phyloP scores from a whole-genome alignment of 2,113 vertebrate genomes.

The Aphelocoma coerulescens region DNA sequence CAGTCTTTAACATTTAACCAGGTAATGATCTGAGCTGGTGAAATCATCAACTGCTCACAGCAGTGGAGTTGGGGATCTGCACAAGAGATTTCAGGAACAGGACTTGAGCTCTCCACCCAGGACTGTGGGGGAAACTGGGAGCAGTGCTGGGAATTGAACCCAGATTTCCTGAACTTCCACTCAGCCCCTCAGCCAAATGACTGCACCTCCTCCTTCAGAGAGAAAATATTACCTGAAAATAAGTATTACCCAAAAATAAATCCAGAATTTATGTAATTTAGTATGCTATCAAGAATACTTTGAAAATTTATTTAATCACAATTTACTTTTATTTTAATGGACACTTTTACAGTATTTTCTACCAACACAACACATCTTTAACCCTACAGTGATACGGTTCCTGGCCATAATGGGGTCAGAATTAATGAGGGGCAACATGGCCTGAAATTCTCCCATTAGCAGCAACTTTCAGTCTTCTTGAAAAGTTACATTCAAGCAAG shows the following conservation, averaged over 20 bases:
- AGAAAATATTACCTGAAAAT: background rate
- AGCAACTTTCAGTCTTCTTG: background rate
- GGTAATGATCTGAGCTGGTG: background rate
- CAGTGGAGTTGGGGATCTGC: background rate
- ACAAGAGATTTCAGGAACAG: background rate
- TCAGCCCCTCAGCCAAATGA: background rate
- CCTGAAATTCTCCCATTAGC: background rate
- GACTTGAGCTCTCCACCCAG: background rate
- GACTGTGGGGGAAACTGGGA: accelerated
- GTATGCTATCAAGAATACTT: background rate
- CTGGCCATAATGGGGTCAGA: background rate
- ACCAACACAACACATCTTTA: background rate
- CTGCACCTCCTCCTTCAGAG: background rate
- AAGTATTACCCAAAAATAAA: background rate
- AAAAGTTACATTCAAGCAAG: background rate
- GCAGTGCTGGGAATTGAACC: background rate
- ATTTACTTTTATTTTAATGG: background rate
- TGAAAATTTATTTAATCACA: background rate
- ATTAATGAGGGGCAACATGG: background rate
- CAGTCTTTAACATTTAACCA: background rate
- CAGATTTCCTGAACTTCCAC: background rate
- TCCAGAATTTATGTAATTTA: background rate
- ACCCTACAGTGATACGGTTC: background rate
- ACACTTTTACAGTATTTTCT: background rate
- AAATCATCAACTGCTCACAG: background rate